A percentile compares a stretch with the other conserved stretches of the same genome.
Evolutionary conservation across 1,140 invertebrate species (phyloP).

Genomic region (Zaprionus vittiger): DNA sequence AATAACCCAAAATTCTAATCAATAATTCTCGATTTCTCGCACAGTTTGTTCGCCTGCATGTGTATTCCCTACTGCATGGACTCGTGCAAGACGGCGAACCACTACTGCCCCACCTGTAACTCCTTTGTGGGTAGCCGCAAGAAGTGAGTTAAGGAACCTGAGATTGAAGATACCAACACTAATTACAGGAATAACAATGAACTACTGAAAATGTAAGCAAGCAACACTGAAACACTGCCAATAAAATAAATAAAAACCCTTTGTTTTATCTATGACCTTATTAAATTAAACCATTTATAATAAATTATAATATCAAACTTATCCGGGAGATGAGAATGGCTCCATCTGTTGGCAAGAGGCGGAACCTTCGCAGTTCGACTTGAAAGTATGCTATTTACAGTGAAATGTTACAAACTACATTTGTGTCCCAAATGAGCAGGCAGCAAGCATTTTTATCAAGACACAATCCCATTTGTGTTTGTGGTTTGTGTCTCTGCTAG

Average conservation of each 20-base stretch:
- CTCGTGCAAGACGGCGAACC: conserved; percentile 86
- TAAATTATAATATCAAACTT: neutral
- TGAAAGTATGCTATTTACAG: no score
- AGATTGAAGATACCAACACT: neutral
- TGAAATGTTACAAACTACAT: no score
- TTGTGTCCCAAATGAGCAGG: no score
- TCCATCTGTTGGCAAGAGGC: no score
- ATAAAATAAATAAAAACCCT: no score
- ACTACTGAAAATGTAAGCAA: no score
- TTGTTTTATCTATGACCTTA: no score
- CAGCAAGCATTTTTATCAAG: no score
- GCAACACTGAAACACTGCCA: no score
- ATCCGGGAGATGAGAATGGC: no score
- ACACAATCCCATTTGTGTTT: neutral
- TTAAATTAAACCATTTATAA: neutral
- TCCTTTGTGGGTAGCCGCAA: conserved; percentile 86
- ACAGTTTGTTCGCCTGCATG: conserved; percentile 86
- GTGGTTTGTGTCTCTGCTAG: neutral
- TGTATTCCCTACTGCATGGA: conserved; percentile 88
- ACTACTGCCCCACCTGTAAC: conserved; percentile 88
- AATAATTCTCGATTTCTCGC: neutral
- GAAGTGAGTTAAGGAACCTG: neutral
- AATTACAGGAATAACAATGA: neutral
- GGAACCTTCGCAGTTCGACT: no score
- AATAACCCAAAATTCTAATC: neutral